Percentiles rank a stretch among this genome's conserved stretches.
Conservation (phyloP, 1,140 invertebrate species). For the Wiebesia pumilae region DNA sequence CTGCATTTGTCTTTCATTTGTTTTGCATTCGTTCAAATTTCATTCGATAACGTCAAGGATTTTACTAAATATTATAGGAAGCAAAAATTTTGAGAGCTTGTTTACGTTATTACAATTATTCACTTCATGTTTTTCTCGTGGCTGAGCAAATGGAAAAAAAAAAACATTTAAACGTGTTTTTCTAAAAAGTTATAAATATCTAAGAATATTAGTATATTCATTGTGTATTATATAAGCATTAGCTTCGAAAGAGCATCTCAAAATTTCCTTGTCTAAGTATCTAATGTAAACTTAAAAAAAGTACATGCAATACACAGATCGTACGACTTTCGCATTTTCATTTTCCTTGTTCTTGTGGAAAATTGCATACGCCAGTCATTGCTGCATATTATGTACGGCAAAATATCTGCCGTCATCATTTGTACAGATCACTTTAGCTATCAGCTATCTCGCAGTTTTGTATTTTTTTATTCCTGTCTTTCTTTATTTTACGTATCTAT, state of each 20-base stretch:
- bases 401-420: slow-evolving; percentile 48
- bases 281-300: slow-evolving; percentile 29
- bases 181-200: slow-evolving; percentile 12
- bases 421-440: slow-evolving; percentile 61
- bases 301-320: slow-evolving; percentile 32
- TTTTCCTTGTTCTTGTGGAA: slow-evolving; percentile 2
- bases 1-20: slow-evolving; percentile 56
- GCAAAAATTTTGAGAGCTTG: slow-evolving; percentile 38
- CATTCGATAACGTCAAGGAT: neutral
- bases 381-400: slow-evolving; percentile 7
- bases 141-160: neutral
- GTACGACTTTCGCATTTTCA: neutral
- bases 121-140: neutral
- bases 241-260: slow-evolving; percentile 22
- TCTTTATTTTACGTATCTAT: slow-evolving; percentile 68
- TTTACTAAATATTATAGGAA: slow-evolving; percentile 13
- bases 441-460: slow-evolving; percentile 41
- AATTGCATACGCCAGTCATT: neutral
- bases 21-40: slow-evolving; percentile 51
- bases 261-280: slow-evolving; percentile 17
- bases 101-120: neutral
- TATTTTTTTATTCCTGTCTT: slow-evolving; percentile 64
- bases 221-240: neutral
- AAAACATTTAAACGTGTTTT: neutral
- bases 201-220: neutral